A percentile compares a stretch with the other conserved stretches of the same genome.
phyloP scores from a whole-genome alignment of 2,113 vertebrate species.

The Anoura caudifer region DNA sequence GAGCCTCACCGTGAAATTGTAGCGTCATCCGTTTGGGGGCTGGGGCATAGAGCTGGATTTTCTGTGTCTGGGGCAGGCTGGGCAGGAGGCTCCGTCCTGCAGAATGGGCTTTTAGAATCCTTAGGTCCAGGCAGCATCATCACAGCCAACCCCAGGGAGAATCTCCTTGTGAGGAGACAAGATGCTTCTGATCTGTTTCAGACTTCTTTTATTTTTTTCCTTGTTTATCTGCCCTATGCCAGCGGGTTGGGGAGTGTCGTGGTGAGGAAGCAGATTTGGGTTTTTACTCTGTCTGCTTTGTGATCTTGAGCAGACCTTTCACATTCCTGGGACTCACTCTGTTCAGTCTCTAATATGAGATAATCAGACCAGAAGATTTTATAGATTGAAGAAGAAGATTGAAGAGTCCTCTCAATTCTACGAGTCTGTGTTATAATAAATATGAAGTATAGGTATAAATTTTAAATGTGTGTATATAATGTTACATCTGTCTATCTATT shows the following conservation, averaged over 20 bases:
- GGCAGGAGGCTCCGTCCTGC: neutral
- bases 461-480: neutral
- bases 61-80: neutral
- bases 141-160: neutral
- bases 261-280: neutral
- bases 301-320: neutral
- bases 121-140: too few relatives aligned
- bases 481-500: neutral
- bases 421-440: neutral
- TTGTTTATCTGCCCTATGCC: neutral
- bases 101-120: neutral
- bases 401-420: neutral
- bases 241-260: rapidly evolving
- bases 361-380: neutral
- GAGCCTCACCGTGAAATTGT: neutral
- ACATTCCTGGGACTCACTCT: neutral
- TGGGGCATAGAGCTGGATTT: neutral
- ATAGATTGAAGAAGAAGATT: too few relatives aligned
- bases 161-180: neutral
- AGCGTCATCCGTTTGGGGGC: neutral
- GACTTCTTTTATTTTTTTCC: neutral
- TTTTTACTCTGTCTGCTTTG: neutral
- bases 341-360: neutral
- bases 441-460: neutral
- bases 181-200: neutral